These are phyloP conservation scores for Drosophila fungiperda DNA, from an alignment of 2,888 invertebrate genomes.

Conservation along the genomic window DNA sequence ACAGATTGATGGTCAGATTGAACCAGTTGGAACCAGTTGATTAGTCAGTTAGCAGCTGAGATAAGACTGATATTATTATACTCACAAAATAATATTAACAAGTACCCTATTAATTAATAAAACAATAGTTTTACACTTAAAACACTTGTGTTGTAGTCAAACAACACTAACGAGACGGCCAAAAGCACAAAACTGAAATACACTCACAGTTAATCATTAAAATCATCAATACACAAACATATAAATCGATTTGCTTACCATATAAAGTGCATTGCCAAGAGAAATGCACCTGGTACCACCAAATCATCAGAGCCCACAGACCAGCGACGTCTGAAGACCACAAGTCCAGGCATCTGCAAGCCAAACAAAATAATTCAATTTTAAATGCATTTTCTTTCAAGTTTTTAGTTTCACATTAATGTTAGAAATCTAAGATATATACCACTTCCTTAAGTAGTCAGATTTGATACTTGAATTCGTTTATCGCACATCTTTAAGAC, in stretches of 20 bases:
- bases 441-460: too few relatives aligned
- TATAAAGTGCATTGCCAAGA: slow-evolving; percentile 90
- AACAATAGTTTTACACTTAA: slow-evolving; percentile 85
- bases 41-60: background rate
- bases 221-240: background rate
- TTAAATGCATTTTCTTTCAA: background rate
- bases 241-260: slow-evolving; percentile 87
- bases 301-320: slow-evolving; percentile 95
- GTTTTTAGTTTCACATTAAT: background rate
- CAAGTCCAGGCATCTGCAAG: slow-evolving; percentile 92
- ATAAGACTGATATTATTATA: slow-evolving; percentile 25
- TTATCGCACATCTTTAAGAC: background rate
- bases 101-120: slow-evolving; percentile 85
- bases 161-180: slow-evolving; percentile 82
- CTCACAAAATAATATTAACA: slow-evolving; percentile 85
- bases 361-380: background rate
- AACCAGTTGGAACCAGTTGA: background rate
- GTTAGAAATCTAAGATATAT: background rate
- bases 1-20: background rate
- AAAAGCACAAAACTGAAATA: slow-evolving; percentile 83
- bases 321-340: slow-evolving; percentile 94
- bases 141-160: slow-evolving; percentile 83
- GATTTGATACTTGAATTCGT: background rate
- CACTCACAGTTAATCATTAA: background rate
- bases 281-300: slow-evolving; percentile 92